Conservation (phyloP, 2,888 invertebrate species). For the Mylabris sibirica region DNA sequence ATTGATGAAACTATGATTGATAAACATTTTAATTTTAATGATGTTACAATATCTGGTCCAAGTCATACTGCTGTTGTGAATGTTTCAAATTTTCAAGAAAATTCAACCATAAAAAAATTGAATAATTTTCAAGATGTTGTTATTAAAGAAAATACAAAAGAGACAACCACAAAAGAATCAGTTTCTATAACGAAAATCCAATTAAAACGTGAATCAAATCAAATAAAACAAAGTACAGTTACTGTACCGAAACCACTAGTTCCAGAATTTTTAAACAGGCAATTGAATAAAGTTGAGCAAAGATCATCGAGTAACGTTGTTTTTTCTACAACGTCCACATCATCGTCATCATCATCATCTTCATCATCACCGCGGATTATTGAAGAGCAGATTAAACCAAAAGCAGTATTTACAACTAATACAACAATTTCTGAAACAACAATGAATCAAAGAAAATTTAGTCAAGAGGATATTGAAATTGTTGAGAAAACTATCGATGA, state of each 20-base stretch:
- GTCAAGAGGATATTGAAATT: slow-evolving; percentile 58
- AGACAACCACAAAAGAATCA: slow-evolving; percentile 48
- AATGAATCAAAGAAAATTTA: slow-evolving; percentile 47
- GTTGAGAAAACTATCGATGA: slow-evolving; percentile 55
- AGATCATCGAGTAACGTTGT: slow-evolving; percentile 71
- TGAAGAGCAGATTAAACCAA: slow-evolving; percentile 48
- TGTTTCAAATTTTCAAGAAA: slow-evolving; percentile 37
- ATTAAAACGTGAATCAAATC: slow-evolving; percentile 64
- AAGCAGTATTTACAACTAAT: slow-evolving; percentile 43
- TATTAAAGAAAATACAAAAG: slow-evolving; percentile 41
- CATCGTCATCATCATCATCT: background rate
- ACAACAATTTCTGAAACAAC: slow-evolving; percentile 29
- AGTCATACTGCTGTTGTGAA: slow-evolving; percentile 56
- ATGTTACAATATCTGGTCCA: slow-evolving; percentile 54
- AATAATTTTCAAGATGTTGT: slow-evolving; percentile 18
- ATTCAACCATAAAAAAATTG: slow-evolving; percentile 18
- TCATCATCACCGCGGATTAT: slow-evolving; percentile 54
- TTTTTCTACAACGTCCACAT: slow-evolving; percentile 61
- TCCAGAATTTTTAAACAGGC: slow-evolving; percentile 76
- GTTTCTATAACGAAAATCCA: slow-evolving; percentile 67
- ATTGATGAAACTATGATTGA: background rate
- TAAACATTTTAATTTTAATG: slow-evolving; percentile 16
- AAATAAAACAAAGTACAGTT: slow-evolving; percentile 54
- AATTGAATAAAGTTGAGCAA: slow-evolving; percentile 74
- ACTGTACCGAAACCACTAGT: slow-evolving; percentile 59